phyloP scores from a whole-genome alignment of 2,113 vertebrate species.

The Phyllopteryx taeniolatus region DNA sequence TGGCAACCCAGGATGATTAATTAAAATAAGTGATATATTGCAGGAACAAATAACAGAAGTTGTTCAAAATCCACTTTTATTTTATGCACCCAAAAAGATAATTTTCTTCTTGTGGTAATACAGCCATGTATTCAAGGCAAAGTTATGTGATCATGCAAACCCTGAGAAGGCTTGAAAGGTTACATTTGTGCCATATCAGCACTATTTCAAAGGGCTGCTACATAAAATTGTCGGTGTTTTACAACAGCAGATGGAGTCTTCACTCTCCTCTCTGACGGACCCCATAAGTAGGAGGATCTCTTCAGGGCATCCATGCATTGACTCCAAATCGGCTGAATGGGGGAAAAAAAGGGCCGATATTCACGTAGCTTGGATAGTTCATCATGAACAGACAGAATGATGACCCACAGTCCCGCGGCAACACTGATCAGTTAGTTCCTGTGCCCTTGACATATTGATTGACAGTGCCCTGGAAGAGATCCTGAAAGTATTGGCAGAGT shows the following conservation, averaged over 20 bases:
- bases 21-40: too few species aligned
- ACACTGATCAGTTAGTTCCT: slow-evolving; percentile 46
- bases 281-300: slow-evolving; percentile 25
- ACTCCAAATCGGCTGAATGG: slow-evolving; percentile 36
- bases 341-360: slow-evolving; percentile 37
- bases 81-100: not conserved
- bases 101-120: not conserved
- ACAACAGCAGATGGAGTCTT: slow-evolving; percentile 27
- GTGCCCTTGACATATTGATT: slow-evolving; percentile 34
- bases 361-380: slow-evolving; percentile 49
- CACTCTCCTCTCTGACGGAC: slow-evolving; percentile 30
- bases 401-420: slow-evolving; percentile 39
- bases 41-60: too few species aligned
- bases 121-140: not conserved
- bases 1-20: too few species aligned
- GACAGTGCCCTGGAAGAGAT: slow-evolving; percentile 24
- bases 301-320: slow-evolving; percentile 50
- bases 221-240: slow-evolving; percentile 44
- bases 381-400: slow-evolving; percentile 49
- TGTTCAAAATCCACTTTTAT: not conserved
- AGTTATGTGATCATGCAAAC: slow-evolving; percentile 18
- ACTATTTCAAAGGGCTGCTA: slow-evolving; percentile 31
- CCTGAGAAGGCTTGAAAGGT: slow-evolving; percentile 6
- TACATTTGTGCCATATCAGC: slow-evolving; percentile 39
- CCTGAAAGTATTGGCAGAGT: slow-evolving; percentile 24